A percentile compares a stretch with the other conserved stretches of the same genome.
Evolutionary conservation across 2,797 vertebrate genomes (phyloP).

Genomic region (Sternarchorhynchus goeldii): DNA sequence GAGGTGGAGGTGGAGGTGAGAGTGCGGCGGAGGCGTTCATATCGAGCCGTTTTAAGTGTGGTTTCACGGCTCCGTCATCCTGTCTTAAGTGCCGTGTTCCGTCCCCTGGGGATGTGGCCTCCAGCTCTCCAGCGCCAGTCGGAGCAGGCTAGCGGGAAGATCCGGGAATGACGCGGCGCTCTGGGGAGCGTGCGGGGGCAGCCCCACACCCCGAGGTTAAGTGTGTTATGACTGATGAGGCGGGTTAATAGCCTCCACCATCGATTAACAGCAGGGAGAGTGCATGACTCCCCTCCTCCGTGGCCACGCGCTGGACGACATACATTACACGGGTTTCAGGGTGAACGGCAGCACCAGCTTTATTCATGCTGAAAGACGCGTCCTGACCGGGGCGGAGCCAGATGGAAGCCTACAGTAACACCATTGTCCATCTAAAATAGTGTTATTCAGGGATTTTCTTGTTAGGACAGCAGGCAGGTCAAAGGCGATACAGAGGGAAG

Average conservation of each 20-base stretch:
- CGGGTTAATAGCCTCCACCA: constrained; percentile 63
- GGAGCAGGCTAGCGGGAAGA: constrained; percentile 29
- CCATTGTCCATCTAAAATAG: constrained; percentile 43
- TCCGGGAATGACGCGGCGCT: constrained; percentile 17
- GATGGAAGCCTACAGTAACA: constrained; percentile 45
- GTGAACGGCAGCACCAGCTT: constrained; percentile 51
- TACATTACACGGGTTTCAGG: constrained; percentile 49
- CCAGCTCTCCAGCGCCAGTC: not conserved
- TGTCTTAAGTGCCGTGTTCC: constrained; percentile 53
- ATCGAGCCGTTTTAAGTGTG: constrained; percentile 48
- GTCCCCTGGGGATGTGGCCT: constrained; percentile 42
- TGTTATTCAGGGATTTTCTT: constrained; percentile 32
- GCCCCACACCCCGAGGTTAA: constrained; percentile 57
- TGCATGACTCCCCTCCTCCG: constrained; percentile 57
- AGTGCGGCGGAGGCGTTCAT: not conserved
- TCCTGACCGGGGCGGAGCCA: not conserved
- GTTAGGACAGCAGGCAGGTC: constrained; percentile 29
- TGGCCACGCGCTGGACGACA: constrained; percentile 41
- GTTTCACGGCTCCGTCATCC: constrained; percentile 52
- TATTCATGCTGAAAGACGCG: constrained; percentile 46
- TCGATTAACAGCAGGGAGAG: constrained; percentile 65
- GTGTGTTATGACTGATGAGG: constrained; percentile 72
- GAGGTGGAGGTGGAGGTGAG: not conserved
- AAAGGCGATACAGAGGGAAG: constrained; percentile 27
- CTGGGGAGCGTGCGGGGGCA: constrained; percentile 38